These are phyloP conservation scores for Pyrocoelia pectoralis DNA, from an alignment of 2,888 invertebrate species.

Conservation along the genomic window DNA sequence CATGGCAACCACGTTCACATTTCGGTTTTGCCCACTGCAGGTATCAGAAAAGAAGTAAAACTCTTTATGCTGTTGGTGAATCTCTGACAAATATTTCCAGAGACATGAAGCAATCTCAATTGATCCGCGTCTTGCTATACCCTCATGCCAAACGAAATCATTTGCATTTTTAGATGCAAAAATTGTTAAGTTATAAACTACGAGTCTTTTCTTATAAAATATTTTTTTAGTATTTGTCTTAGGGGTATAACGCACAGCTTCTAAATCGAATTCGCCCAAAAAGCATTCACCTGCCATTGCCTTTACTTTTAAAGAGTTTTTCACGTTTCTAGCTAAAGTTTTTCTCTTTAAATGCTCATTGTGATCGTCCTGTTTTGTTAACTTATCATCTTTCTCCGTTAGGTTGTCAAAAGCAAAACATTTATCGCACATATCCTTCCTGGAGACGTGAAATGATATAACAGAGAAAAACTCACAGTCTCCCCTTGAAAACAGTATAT, in stretches of 20 bases:
- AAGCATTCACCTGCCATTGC: too few species aligned
- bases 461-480: too few species aligned
- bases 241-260: background rate
- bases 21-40: background rate
- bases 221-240: constrained; percentile 3
- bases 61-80: background rate
- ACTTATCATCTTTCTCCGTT: too few species aligned
- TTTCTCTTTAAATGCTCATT: background rate
- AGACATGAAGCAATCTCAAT: constrained; percentile 6
- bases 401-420: too few species aligned
- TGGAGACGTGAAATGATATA: too few species aligned
- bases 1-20: background rate
- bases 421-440: too few species aligned
- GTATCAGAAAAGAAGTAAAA: background rate
- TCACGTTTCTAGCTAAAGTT: too few species aligned
- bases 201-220: background rate
- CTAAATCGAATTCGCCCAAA: constrained; percentile 2
- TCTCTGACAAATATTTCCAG: background rate
- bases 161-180: background rate
- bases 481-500: too few species aligned
- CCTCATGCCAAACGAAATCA: constrained; percentile 9
- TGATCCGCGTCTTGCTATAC: background rate
- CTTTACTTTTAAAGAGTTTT: background rate
- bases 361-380: too few species aligned
- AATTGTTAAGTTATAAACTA: background rate